Conservation (phyloP, 2,797 vertebrate genomes). For the Myiotriccus ornatus region DNA sequence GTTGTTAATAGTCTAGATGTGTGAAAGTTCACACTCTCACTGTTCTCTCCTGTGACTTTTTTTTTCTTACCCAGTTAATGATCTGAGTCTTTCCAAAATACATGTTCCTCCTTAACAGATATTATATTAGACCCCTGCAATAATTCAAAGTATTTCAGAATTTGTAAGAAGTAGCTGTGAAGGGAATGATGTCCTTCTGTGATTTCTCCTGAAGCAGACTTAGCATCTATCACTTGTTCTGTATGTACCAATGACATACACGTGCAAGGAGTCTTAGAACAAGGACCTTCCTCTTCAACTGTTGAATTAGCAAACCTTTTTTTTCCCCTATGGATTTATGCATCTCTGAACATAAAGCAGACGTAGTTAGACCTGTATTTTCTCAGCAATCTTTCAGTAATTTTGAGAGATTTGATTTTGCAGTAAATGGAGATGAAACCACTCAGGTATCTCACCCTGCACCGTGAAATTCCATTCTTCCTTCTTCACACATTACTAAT, state of each 20-base stretch:
- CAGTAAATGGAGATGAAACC: not conserved
- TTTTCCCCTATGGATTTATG: not conserved
- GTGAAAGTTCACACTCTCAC: conserved; percentile 35
- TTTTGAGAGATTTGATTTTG: not conserved
- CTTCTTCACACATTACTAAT: not conserved
- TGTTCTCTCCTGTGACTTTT: not conserved
- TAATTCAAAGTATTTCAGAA: not conserved
- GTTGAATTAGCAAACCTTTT: not conserved
- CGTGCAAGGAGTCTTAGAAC: not conserved
- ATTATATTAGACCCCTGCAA: not conserved
- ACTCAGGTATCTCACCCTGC: not conserved
- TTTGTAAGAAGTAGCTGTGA: not conserved
- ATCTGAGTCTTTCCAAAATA: not conserved
- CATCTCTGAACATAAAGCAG: not conserved
- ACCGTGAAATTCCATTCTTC: not conserved
- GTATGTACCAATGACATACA: rapidly evolving
- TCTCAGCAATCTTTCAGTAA: not conserved
- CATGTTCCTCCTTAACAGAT: not conserved
- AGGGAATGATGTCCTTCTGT: not conserved
- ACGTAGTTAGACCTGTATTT: not conserved
- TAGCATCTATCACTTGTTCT: not conserved
- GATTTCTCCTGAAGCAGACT: not conserved
- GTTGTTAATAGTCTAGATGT: conserved; percentile 17
- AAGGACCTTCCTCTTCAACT: not conserved
- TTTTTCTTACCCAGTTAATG: not conserved